Evolutionary conservation across 30 jellyfish, hydroid and myxozoan species (phyloP).

Genomic region (Clytia hemisphaerica): DNA sequence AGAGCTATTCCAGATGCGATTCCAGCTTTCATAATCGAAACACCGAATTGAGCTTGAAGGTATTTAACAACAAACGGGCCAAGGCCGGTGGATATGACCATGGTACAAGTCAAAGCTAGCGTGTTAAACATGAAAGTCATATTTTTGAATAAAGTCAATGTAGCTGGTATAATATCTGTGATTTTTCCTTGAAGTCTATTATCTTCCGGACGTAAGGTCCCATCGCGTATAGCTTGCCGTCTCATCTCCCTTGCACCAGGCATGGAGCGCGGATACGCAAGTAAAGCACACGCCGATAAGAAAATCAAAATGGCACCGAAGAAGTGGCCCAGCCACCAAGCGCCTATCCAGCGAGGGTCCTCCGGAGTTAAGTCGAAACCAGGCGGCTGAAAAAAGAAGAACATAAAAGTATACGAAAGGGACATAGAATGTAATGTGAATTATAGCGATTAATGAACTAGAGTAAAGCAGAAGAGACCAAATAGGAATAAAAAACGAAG

Average conservation of each 20-base stretch:
- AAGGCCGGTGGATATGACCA: slow-evolving; percentile 92
- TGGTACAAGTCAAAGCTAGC: slow-evolving; percentile 73
- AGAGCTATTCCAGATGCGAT: slow-evolving; percentile 87
- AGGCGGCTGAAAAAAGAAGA: slow-evolving; percentile 56
- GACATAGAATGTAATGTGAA: not conserved
- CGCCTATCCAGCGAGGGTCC: slow-evolving; percentile 98
- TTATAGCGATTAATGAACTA: not conserved
- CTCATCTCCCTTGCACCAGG: slow-evolving; percentile 94
- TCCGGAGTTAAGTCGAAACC: slow-evolving; percentile 87
- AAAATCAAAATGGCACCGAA: slow-evolving; percentile 85
- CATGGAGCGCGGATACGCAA: slow-evolving; percentile 96
- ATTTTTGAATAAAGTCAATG: slow-evolving; percentile 68
- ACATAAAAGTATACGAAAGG: not conserved
- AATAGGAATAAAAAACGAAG: no score
- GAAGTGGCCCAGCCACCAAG: slow-evolving; percentile 99
- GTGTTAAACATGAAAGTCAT: slow-evolving; percentile 87
- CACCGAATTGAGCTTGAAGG: slow-evolving; percentile 92
- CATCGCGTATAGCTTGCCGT: slow-evolving; percentile 75
- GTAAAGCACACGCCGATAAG: slow-evolving; percentile 80
- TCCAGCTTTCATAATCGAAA: slow-evolving; percentile 89
- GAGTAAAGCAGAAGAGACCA: no score
- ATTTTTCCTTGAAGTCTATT: slow-evolving; percentile 78
- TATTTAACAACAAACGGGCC: slow-evolving; percentile 94
- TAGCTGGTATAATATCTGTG: slow-evolving; percentile 86
- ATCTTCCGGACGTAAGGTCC: slow-evolving; percentile 93